These are phyloP conservation scores for Junonia oenone DNA, from an alignment of 2,888 invertebrate genomes.

Conservation along the genomic window DNA sequence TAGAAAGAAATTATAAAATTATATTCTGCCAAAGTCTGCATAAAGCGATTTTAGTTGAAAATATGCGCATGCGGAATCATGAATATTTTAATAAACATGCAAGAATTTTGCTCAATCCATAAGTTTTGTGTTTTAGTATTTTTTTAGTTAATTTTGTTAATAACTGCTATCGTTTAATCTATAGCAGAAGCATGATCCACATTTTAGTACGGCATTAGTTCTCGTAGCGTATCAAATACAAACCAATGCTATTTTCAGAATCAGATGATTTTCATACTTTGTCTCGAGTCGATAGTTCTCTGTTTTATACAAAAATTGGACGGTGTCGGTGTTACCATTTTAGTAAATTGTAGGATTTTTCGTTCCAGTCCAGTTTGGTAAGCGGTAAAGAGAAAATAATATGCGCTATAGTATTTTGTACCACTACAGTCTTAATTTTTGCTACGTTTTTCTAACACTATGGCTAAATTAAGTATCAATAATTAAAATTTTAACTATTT, in stretches of 20 bases:
- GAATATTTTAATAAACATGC: background rate
- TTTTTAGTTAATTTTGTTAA: background rate
- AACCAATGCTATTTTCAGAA: conserved; percentile 97
- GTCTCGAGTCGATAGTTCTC: conserved; percentile 99
- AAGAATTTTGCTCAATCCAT: background rate
- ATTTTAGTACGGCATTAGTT: conserved; percentile 18
- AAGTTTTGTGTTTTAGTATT: background rate
- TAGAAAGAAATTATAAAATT: background rate
- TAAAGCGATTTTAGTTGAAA: background rate
- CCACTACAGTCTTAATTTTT: conserved; percentile 19
- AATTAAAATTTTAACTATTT: conserved; percentile 11
- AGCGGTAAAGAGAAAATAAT: conserved; percentile 74
- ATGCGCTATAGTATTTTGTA: conserved; percentile 62
- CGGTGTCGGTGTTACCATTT: conserved; percentile 45
- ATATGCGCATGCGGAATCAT: background rate
- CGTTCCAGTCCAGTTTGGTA: conserved; percentile 70
- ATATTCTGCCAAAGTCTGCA: background rate
- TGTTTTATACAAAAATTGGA: conserved; percentile 63
- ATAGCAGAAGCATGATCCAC: conserved; percentile 18
- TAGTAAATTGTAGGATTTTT: conserved; percentile 37
- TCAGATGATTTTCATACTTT: conserved; percentile 98
- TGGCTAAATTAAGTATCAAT: background rate
- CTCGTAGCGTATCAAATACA: conserved; percentile 67
- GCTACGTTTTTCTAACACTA: conserved; percentile 29
- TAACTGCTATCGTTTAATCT: background rate